Percentiles rank a stretch among this genome's conserved stretches.
Conservation (phyloP, 2,113 vertebrate species). For the Alouatta palliata region DNA sequence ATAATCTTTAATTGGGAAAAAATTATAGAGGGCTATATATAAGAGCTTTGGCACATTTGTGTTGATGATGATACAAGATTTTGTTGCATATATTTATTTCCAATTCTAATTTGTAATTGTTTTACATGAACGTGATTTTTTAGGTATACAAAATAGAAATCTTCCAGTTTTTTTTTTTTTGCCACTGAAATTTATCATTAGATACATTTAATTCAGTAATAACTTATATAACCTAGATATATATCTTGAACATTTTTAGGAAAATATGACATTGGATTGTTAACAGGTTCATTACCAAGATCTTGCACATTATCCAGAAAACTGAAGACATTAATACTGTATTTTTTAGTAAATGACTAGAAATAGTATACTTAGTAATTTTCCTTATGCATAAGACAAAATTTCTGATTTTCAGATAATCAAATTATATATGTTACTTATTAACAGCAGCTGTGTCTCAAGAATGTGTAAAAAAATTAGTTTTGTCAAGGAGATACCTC, state of each 20-base stretch:
- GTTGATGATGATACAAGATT: background rate
- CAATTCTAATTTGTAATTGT: background rate
- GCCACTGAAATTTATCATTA: background rate
- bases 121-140: background rate
- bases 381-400: background rate
- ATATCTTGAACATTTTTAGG: background rate
- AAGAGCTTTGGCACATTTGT: background rate
- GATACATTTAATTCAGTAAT: background rate
- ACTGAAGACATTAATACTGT: background rate
- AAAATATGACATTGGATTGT: background rate
- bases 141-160: background rate
- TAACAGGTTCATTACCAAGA: background rate
- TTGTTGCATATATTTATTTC: background rate
- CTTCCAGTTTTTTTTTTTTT: background rate
- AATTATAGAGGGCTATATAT: background rate
- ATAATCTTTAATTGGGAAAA: background rate
- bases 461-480: background rate
- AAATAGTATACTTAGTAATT: background rate
- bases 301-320: background rate
- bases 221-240: background rate
- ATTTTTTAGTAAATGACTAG: background rate
- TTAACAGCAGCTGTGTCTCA: background rate
- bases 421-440: background rate
- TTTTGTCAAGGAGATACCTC: background rate
- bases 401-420: background rate